These are phyloP conservation scores for Xylocopa sonorina DNA, from an alignment of 1,140 invertebrate genomes.

Conservation along the genomic window DNA sequence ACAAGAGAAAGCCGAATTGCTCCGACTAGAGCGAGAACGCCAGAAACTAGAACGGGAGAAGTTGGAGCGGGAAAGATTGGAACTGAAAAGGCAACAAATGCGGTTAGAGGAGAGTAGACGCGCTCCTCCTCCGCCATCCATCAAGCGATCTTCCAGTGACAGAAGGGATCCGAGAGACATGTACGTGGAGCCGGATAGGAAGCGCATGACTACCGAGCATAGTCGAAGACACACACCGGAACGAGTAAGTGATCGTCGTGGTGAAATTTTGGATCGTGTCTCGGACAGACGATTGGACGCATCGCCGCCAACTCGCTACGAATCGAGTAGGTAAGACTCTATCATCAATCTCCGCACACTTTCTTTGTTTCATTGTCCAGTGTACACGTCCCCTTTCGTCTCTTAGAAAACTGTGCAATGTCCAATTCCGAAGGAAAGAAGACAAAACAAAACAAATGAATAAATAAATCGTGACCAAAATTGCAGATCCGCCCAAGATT, in stretches of 20 bases:
- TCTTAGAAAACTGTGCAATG: too few relatives aligned
- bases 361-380: too few relatives aligned
- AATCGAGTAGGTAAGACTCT: conserved; percentile 73
- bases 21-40: conserved; percentile 90
- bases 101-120: conserved; percentile 78
- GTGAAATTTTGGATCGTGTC: conserved; percentile 76
- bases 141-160: conserved; percentile 76
- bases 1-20: conserved; percentile 90
- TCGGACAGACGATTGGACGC: conserved; percentile 77
- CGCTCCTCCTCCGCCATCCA: conserved; percentile 76
- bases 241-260: conserved; percentile 73
- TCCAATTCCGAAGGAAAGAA: too few relatives aligned
- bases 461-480: neutral
- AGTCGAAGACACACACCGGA: conserved; percentile 76
- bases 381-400: too few relatives aligned
- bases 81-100: conserved; percentile 90
- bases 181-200: conserved; percentile 76
- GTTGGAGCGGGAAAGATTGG: conserved; percentile 91
- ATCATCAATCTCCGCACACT: too few relatives aligned
- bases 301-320: conserved; percentile 75
- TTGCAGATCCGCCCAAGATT: conserved; percentile 76
- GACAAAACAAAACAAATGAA: neutral
- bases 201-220: conserved; percentile 75
- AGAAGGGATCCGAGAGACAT: conserved; percentile 76
- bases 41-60: conserved; percentile 92